Percentiles rank a stretch among this genome's conserved stretches.
Conservation (phyloP, 53 echinoderm and acorn worm species). For the Glandiceps talaboti region DNA sequence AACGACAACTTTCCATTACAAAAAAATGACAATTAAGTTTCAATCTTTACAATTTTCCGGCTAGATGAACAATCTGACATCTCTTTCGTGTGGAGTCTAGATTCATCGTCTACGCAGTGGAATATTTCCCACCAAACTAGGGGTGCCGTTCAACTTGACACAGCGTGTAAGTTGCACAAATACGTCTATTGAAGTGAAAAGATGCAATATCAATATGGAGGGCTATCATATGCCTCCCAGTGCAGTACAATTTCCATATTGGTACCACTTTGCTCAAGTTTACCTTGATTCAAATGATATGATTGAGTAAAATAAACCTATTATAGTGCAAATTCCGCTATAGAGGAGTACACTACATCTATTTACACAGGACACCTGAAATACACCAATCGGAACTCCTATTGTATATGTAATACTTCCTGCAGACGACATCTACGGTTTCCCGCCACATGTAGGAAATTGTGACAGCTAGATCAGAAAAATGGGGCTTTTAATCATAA, state of each 20-base stretch:
- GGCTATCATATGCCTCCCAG: neutral
- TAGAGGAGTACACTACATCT: neutral
- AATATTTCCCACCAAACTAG: neutral
- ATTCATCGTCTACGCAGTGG: no score
- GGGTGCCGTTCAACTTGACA: neutral
- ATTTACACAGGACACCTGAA: neutral
- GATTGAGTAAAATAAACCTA: neutral
- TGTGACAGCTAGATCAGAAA: no score
- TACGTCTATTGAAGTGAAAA: neutral
- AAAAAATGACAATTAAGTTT: neutral
- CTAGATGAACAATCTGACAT: neutral
- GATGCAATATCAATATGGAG: neutral
- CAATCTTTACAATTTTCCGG: neutral
- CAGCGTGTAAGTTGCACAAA: no score
- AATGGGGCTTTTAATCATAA: no score
- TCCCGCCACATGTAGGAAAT: no score
- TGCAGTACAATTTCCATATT: neutral
- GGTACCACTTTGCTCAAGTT: neutral
- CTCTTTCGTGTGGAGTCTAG: no score
- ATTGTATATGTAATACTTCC: neutral
- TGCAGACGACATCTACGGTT: no score
- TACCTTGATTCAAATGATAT: neutral
- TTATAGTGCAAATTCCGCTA: neutral
- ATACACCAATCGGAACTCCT: neutral
- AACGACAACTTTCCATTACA: no score